Percentiles rank a stretch among this genome's conserved stretches.
phyloP scores from a whole-genome alignment of 2,888 invertebrate species.

The Zygogramma bicolorata region DNA sequence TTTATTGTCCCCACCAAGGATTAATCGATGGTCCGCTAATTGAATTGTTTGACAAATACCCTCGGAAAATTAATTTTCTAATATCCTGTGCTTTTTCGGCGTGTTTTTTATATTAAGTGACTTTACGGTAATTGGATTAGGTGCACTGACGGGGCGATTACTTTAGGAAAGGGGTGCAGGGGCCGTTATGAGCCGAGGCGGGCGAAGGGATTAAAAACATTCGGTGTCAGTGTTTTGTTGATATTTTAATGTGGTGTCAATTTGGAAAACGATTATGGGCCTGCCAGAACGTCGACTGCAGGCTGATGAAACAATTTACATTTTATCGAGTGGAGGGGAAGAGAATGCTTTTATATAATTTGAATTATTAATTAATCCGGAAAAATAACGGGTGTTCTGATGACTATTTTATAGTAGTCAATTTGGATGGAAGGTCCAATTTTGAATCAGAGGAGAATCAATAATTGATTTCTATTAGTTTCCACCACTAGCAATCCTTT shows the following conservation, averaged over 20 bases:
- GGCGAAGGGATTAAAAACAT: not conserved
- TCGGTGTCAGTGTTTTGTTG: not conserved
- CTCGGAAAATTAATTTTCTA: constrained; percentile 16
- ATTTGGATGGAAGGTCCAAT: too few relatives aligned
- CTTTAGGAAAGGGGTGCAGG: not conserved
- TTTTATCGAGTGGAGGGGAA: too few relatives aligned
- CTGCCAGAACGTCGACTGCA: too few relatives aligned
- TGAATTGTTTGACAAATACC: constrained; percentile 48
- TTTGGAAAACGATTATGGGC: not conserved
- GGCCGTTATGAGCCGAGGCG: not conserved
- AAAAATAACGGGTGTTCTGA: too few relatives aligned
- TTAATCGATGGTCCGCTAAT: constrained; percentile 46
- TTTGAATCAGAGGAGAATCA: too few relatives aligned
- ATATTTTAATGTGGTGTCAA: not conserved
- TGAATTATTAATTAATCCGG: too few relatives aligned
- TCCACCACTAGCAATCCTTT: too few relatives aligned
- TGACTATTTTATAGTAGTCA: too few relatives aligned
- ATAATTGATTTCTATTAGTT: too few relatives aligned
- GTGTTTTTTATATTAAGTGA: not conserved
- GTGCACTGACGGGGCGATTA: not conserved
- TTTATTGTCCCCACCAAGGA: constrained; percentile 39
- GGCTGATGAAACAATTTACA: too few relatives aligned
- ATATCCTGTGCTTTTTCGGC: not conserved
- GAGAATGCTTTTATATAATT: too few relatives aligned
- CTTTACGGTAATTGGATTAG: not conserved